A percentile compares a stretch with the other conserved stretches of the same genome.
These are phyloP conservation scores for Erythrolamprus reginae DNA, from an alignment of 2,113 vertebrate species.

Conservation along the genomic window DNA sequence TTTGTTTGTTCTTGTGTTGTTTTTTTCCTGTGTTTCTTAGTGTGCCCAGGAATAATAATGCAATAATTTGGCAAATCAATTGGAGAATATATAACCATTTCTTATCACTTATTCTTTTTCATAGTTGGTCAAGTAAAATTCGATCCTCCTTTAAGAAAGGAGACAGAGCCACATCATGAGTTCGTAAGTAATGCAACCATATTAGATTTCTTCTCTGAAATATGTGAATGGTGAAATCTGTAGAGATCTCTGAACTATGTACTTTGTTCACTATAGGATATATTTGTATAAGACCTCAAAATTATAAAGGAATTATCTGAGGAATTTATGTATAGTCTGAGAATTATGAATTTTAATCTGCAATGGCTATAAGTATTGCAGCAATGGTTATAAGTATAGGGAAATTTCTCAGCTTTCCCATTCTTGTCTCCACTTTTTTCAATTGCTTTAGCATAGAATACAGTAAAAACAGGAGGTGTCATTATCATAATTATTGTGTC, in stretches of 20 bases:
- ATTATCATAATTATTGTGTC: neutral
- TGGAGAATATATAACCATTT: neutral
- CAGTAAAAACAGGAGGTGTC: neutral
- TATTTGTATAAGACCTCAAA: neutral
- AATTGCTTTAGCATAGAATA: neutral
- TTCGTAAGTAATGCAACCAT: conserved; percentile 76
- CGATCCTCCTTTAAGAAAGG: conserved; percentile 91
- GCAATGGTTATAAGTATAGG: neutral
- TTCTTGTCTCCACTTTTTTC: neutral
- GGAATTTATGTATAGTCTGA: neutral
- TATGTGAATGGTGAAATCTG: neutral
- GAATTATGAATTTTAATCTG: neutral
- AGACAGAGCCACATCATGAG: conserved; percentile 95
- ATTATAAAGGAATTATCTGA: neutral
- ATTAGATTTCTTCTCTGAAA: neutral
- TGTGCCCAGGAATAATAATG: neutral
- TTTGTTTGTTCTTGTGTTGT: no score
- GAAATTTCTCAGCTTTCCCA: neutral
- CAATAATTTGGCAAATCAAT: neutral
- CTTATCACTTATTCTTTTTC: conserved; percentile 43
- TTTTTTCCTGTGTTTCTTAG: neutral
- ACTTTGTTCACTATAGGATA: neutral
- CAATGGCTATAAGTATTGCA: neutral
- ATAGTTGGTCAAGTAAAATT: conserved; percentile 94
- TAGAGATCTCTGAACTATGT: neutral